phyloP scores from a whole-genome alignment of 2,113 vertebrate species.

The Tylochromis polylepis region DNA sequence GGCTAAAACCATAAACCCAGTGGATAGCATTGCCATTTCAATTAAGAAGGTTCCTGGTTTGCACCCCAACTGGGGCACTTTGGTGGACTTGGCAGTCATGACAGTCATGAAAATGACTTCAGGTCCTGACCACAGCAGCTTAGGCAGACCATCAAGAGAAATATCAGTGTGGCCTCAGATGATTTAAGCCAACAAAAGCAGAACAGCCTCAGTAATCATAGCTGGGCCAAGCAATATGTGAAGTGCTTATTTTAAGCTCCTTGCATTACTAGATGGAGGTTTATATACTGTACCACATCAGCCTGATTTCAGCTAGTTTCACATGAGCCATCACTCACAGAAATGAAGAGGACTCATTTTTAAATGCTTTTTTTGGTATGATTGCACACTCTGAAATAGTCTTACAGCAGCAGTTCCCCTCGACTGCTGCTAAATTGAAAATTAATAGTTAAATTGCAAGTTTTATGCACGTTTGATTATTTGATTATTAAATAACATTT shows the following conservation, averaged over 20 bases:
- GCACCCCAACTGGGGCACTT: background rate
- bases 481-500: background rate
- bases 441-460: background rate
- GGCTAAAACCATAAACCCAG: background rate
- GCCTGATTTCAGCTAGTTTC: background rate
- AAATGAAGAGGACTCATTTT: background rate
- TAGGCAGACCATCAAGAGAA: background rate
- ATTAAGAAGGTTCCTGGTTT: background rate
- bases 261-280: background rate
- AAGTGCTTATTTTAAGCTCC: constrained; percentile 14
- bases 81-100: background rate
- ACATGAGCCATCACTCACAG: background rate
- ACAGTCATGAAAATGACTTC: background rate
- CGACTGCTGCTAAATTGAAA: background rate
- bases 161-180: background rate
- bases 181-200: constrained; percentile 12
- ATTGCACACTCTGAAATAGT: background rate
- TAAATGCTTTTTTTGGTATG: background rate
- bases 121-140: background rate
- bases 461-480: background rate
- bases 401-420: background rate
- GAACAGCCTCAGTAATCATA: constrained; percentile 1
- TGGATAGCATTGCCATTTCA: background rate
- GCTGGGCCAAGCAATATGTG: background rate
- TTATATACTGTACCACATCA: background rate